Conservation (phyloP, 2,113 vertebrate species). For the Lepus europaeus region DNA sequence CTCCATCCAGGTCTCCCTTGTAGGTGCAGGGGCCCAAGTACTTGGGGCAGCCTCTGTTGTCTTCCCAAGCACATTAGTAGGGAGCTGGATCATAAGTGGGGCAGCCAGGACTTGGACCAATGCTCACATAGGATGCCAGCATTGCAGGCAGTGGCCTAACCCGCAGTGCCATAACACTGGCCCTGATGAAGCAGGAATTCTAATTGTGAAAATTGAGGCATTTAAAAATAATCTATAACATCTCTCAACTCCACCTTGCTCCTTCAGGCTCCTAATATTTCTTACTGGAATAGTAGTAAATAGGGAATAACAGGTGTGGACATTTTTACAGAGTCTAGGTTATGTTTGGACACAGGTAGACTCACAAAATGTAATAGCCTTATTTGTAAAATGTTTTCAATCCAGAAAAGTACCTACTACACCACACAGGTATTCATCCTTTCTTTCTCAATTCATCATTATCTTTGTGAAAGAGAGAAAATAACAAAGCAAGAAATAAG, state of each 20-base stretch:
- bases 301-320: background rate
- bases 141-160: too few relatives aligned
- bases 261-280: background rate
- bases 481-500: conserved; percentile 47
- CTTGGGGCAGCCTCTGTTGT: too few relatives aligned
- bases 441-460: background rate
- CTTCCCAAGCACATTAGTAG: too few relatives aligned
- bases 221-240: background rate
- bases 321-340: background rate
- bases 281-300: conserved; percentile 48
- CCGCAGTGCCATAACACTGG: too few relatives aligned
- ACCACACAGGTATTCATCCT: background rate
- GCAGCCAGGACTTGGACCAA: too few relatives aligned
- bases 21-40: too few relatives aligned
- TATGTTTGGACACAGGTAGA: background rate
- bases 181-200: conserved; percentile 1
- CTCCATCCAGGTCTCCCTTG: too few relatives aligned
- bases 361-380: background rate
- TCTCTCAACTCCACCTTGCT: background rate
- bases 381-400: conserved; percentile 31
- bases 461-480: conserved; percentile 11
- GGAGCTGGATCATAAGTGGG: too few relatives aligned
- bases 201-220: conserved; percentile 21
- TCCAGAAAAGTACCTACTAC: conserved; percentile 1
- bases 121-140: too few relatives aligned